These are phyloP conservation scores for Oedothorax gibbosus DNA, from an alignment of 1,140 invertebrate species.

Conservation along the genomic window DNA sequence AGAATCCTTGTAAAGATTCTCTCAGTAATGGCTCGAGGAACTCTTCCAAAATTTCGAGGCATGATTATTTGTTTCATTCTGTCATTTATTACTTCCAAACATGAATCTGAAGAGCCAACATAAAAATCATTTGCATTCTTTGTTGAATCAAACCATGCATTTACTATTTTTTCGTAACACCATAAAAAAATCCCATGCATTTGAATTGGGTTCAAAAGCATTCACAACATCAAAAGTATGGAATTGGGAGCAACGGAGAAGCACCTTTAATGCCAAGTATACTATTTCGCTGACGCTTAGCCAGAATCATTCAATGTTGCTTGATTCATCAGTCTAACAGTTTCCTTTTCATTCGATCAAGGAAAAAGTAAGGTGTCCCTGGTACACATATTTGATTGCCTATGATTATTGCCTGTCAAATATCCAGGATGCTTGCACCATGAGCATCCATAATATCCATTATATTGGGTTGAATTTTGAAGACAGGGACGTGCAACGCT, in stretches of 20 bases:
- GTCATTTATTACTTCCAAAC: no score
- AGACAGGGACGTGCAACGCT: not conserved
- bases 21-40: not conserved
- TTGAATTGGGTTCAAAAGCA: not conserved
- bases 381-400: not conserved
- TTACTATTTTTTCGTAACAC: no score
- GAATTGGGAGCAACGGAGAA: not conserved
- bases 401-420: not conserved
- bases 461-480: slow-evolving; percentile 28
- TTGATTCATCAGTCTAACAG: slow-evolving; percentile 1
- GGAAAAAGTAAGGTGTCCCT: not conserved
- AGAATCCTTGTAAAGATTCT: not conserved
- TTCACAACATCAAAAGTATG: not conserved
- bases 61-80: not conserved
- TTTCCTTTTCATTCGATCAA: not conserved
- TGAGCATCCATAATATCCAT: slow-evolving; percentile 19
- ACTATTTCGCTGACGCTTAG: not conserved
- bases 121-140: no score
- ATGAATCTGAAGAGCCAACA: no score
- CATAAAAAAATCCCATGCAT: no score
- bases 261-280: not conserved
- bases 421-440: slow-evolving; percentile 17
- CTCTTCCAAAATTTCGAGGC: not conserved
- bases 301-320: not conserved
- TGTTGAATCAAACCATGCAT: no score